phyloP scores from a whole-genome alignment of 2,113 vertebrate genomes.

The Sinocyclocheilus grahami region DNA sequence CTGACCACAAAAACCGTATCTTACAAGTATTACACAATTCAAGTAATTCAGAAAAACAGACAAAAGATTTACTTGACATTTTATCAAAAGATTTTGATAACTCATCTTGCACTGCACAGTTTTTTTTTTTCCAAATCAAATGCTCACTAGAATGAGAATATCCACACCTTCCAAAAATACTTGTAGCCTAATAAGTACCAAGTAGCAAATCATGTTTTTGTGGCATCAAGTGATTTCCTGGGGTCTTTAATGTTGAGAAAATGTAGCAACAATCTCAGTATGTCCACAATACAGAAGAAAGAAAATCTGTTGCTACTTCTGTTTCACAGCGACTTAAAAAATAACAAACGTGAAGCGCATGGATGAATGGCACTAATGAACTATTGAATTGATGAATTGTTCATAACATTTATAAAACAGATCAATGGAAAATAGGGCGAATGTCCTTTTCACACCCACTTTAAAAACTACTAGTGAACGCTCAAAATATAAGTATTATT shows the following conservation, averaged over 20 bases:
- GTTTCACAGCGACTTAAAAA: neutral
- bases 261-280: too few species aligned
- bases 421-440: neutral
- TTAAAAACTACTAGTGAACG: neutral
- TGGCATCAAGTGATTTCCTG: too few species aligned
- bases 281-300: too few species aligned
- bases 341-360: too few species aligned
- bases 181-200: neutral
- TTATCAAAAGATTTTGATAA: neutral
- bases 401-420: neutral
- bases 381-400: neutral
- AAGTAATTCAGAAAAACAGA: neutral
- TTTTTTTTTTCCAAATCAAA: neutral
- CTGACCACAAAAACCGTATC: neutral
- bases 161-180: neutral
- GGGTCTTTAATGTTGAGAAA: too few species aligned
- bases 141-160: neutral
- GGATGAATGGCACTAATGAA: too few species aligned
- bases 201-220: neutral
- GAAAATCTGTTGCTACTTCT: neutral
- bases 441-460: neutral
- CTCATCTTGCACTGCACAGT: neutral
- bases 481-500: neutral
- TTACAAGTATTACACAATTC: neutral
- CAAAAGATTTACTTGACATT: neutral